Evolutionary conservation across 2,888 invertebrate species (phyloP).

Genomic region (Anoncus sp.): DNA sequence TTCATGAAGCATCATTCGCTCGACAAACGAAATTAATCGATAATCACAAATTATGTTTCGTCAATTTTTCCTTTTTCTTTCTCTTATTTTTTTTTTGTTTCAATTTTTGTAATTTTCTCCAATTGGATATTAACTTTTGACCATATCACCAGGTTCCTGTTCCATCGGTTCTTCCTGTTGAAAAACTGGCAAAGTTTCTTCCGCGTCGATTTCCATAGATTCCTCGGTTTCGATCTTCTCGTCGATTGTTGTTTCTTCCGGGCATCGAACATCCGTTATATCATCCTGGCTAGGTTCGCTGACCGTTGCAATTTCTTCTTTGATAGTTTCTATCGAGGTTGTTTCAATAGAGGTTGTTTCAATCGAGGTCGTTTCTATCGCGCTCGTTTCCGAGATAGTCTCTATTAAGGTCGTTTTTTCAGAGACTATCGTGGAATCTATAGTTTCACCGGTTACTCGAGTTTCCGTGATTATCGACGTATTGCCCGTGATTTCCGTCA

Average conservation of each 20-base stretch:
- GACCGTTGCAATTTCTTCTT: slow-evolving; percentile 32
- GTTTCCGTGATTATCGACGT: too few relatives aligned
- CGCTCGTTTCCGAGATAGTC: slow-evolving; percentile 1
- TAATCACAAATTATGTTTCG: slow-evolving; percentile 41
- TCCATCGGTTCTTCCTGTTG: slow-evolving; percentile 81
- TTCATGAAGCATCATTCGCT: slow-evolving; percentile 4
- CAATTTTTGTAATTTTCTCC: slow-evolving; percentile 56
- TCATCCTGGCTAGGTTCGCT: slow-evolving; percentile 48
- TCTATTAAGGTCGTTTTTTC: slow-evolving; percentile 19
- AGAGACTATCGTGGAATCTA: slow-evolving; percentile 13
- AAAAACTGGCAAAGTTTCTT: slow-evolving; percentile 71
- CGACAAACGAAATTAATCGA: slow-evolving; percentile 19
- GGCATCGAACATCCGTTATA: slow-evolving; percentile 49
- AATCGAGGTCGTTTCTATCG: slow-evolving; percentile 9
- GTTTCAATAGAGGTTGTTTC: too few relatives aligned
- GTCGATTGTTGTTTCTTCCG: slow-evolving; percentile 21
- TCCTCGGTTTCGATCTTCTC: slow-evolving; percentile 68
- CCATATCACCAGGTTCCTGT: slow-evolving; percentile 75
- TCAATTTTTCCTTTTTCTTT: slow-evolving; percentile 23
- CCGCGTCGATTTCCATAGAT: slow-evolving; percentile 80
- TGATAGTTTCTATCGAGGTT: slow-evolving; percentile 1
- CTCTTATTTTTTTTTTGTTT: neutral
- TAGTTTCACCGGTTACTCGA: slow-evolving; percentile 52
- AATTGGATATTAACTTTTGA: slow-evolving; percentile 76
- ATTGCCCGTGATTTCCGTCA: slow-evolving; percentile 59